Percentiles rank a stretch among this genome's conserved stretches.
phyloP scores from a whole-genome alignment of 1,140 invertebrate species.

The Bombus confusus region DNA sequence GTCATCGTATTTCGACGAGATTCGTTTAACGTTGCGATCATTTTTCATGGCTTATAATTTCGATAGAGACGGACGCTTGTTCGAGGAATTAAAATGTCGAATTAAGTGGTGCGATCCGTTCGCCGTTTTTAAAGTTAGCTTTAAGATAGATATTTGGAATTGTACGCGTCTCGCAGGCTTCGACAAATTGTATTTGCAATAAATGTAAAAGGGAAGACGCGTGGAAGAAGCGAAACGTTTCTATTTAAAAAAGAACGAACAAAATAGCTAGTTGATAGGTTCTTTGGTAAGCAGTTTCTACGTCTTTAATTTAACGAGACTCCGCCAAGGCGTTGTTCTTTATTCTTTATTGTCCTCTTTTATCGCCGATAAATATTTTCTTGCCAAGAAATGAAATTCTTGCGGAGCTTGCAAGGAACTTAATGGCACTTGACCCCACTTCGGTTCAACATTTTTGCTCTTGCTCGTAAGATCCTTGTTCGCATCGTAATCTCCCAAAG shows the following conservation, averaged over 20 bases:
- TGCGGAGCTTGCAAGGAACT: conserved; percentile 25
- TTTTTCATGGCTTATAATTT: not conserved
- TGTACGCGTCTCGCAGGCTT: too few species aligned
- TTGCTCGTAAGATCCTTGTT: conserved; percentile 6
- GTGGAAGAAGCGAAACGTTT: not conserved
- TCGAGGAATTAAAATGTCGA: not conserved
- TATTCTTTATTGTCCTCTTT: not conserved
- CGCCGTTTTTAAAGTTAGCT: not conserved
- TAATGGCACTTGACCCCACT: conserved; percentile 33
- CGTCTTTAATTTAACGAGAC: not conserved
- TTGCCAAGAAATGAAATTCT: conserved; percentile 25
- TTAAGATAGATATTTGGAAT: not conserved
- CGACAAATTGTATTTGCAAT: not conserved
- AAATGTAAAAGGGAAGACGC: too few species aligned
- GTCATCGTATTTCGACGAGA: not conserved
- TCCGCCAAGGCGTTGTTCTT: not conserved
- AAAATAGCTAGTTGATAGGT: not conserved
- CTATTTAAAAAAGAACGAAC: not conserved
- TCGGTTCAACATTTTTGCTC: conserved; percentile 18
- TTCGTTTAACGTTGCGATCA: not conserved
- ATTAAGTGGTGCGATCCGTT: not conserved
- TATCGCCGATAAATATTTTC: conserved; percentile 15
- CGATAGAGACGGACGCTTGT: not conserved
- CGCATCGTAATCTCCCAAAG: conserved; percentile 27
- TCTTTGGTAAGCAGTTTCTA: not conserved